Conservation (phyloP, 2,797 vertebrate species). For the Sparus aurata region DNA sequence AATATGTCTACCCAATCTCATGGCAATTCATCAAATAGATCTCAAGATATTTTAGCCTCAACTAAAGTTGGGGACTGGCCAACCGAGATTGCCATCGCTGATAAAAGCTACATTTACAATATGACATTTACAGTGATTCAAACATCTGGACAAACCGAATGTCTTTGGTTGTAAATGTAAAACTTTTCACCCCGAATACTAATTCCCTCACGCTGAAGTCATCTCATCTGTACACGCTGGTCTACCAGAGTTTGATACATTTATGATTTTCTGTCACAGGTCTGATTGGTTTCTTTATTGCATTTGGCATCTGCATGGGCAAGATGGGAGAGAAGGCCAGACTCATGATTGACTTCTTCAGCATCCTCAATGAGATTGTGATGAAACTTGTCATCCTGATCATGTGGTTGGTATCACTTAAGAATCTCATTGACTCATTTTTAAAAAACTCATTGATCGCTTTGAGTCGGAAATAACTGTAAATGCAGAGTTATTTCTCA, state of each 20-base stretch:
- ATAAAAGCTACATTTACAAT: background rate
- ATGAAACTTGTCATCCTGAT: conserved; percentile 99
- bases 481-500: conserved; percentile 51
- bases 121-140: conserved; percentile 15
- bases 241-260: conserved; percentile 51
- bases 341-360: conserved; percentile 99
- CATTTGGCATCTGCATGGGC: conserved; percentile 98
- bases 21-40: conserved; percentile 14
- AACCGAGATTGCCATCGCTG: background rate
- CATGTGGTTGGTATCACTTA: conserved; percentile 94
- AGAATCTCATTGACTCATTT: conserved; percentile 67
- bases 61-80: background rate
- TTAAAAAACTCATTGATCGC: conserved; percentile 41
- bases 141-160: conserved; percentile 1
- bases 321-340: conserved; percentile 99
- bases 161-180: conserved; percentile 28
- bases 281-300: conserved; percentile 99
- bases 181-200: conserved; percentile 22
- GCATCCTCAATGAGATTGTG: conserved; percentile 98
- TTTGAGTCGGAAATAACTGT: conserved; percentile 58
- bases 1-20: conserved; percentile 7
- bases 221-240: conserved; percentile 39
- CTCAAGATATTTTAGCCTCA: conserved; percentile 7
- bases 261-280: conserved; percentile 85
- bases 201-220: conserved; percentile 24